Percentiles rank a stretch among this genome's conserved stretches.
phyloP scores from a whole-genome alignment of 2,797 vertebrate species.

The Trachops cirrhosus region DNA sequence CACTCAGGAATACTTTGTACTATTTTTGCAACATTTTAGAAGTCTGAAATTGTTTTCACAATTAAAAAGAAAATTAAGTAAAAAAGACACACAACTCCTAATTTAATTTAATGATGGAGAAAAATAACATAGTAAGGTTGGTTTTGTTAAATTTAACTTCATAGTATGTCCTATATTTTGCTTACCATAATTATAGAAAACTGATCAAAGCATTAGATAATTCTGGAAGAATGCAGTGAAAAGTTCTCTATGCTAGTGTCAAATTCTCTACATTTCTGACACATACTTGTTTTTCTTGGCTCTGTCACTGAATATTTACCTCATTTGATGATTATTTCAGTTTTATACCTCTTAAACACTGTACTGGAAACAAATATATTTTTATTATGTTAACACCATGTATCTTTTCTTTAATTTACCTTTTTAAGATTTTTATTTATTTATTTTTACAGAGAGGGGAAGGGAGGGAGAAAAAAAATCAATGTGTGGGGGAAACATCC shows the following conservation, averaged over 20 bases:
- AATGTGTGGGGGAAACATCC: too few species aligned
- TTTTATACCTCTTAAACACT: background rate
- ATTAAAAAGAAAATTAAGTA: background rate
- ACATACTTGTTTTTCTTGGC: background rate
- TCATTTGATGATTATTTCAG: conserved; percentile 26
- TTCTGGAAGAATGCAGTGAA: background rate
- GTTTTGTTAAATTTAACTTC: background rate
- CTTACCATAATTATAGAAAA: background rate
- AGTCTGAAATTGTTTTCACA: background rate
- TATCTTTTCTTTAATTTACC: too few species aligned
- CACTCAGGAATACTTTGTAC: background rate
- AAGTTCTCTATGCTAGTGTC: background rate
- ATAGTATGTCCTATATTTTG: background rate
- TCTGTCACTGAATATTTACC: conserved; percentile 21
- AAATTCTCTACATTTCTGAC: background rate
- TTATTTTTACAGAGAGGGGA: too few species aligned
- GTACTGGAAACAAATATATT: conserved; percentile 47
- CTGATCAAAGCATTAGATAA: background rate
- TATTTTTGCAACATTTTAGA: background rate
- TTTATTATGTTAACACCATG: background rate
- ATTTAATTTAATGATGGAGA: background rate
- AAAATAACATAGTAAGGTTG: background rate
- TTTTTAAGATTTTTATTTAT: too few species aligned
- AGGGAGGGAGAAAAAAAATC: too few species aligned
- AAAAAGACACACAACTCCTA: background rate